Evolutionary conservation across 2,113 vertebrate genomes (phyloP).

Genomic region (Menidia beryllina): DNA sequence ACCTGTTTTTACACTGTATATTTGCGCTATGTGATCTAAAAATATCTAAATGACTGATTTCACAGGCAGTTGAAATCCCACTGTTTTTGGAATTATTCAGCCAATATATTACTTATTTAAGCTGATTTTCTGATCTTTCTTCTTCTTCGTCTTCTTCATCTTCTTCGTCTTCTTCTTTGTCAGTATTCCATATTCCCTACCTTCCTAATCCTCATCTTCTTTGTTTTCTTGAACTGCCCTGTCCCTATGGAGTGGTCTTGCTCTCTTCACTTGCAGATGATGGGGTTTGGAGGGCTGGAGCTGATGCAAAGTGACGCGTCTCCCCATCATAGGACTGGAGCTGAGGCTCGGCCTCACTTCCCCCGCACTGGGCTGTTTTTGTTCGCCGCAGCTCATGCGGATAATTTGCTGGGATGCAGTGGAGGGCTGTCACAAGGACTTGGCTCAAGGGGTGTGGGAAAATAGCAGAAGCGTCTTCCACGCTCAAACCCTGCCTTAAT

Average conservation of each 20-base stretch:
- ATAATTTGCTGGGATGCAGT: constrained; percentile 84
- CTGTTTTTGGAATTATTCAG: background rate
- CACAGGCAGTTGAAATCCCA: constrained; percentile 19
- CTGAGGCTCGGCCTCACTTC: constrained; percentile 76
- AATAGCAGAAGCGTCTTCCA: constrained; percentile 82
- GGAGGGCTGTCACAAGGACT: constrained; percentile 85
- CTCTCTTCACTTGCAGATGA: constrained; percentile 77
- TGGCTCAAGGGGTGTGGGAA: constrained; percentile 85
- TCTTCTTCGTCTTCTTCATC: constrained; percentile 1
- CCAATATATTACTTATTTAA: background rate
- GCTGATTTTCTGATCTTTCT: constrained; percentile 4
- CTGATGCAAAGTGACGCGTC: constrained; percentile 82
- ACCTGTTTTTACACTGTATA: background rate
- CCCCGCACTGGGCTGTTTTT: constrained; percentile 84
- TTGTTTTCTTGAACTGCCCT: constrained; percentile 59
- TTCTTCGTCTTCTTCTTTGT: background rate
- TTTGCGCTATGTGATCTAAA: background rate
- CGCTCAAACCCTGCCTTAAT: constrained; percentile 78
- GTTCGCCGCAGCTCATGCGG: constrained; percentile 82
- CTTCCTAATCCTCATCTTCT: constrained; percentile 39
- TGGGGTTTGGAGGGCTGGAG: constrained; percentile 75
- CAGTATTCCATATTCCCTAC: constrained; percentile 34
- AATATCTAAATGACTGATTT: constrained; percentile 6
- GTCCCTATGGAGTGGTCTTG: constrained; percentile 66
- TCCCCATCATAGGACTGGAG: constrained; percentile 73